Evolutionary conservation across 2,888 invertebrate genomes (phyloP), one percentile per base, ranked within the genome.

Genomic region (Sinopyrophorus schimmeli): DNA sequence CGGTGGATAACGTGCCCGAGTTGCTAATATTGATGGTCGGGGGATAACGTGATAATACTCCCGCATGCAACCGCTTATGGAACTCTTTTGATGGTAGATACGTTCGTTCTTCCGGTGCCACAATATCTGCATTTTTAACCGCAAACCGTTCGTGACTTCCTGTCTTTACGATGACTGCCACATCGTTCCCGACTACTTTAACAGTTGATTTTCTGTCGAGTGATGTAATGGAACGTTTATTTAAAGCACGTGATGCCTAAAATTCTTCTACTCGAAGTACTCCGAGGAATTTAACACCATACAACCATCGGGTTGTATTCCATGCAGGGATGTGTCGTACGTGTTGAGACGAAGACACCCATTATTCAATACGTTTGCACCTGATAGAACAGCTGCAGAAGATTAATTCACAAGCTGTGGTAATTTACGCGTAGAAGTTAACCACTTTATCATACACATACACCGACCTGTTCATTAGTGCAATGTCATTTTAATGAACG

Each of bases 1-100:
- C 41, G 41, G 46, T 39, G 37, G 42, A 47, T 52, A 47, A 43
- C 41, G 52, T 39, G 47, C 39, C 44, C 42, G 35, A 42, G 21
- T 43, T 39, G 43, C 49, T 43, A 49, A 44, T 52, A 42, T 42
- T 42, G 32, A 35, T 53, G 31, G 31, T 37, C 24, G 24, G 39
- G 28, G 35, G 39, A 43, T 41, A 43, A 52, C 30, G 39, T 17
- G 40, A 47, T 40, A 38, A 43, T 31, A 40, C 30, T 17, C 43
- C 50, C 40, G 47, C 47, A 48, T 48, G 47, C 41, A 30, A 48
- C 41, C 35, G 28, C 26, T 37, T 18, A 31, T 34, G 20, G 38
- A 46, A 46, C 34, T 30, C 31, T 38, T 24, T 9, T 16, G 27
- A 30, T 32, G 14, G 24, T 18, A 16, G 28, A 30, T 23, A 17